Evolutionary conservation across 2,888 invertebrate genomes (phyloP), one percentile per base, ranked within the genome.

Genomic region (Eudasyphora cyanicolor): DNA sequence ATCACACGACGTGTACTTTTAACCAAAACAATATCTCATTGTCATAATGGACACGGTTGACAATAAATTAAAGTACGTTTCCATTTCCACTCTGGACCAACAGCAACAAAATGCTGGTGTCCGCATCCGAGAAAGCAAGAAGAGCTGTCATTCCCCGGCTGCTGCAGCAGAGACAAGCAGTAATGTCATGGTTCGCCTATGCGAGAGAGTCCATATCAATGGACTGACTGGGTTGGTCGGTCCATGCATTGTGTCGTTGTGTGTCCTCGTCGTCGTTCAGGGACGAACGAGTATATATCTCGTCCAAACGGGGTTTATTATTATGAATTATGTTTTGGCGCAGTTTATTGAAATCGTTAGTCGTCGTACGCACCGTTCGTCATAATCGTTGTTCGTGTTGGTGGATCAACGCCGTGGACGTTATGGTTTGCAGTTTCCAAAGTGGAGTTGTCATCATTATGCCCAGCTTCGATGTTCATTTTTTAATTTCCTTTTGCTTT

Each of bases 51-150:
- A 86, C 86, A 84, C 77, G 86, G 89, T 84, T 89, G 91, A 90
- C 90, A 90, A 90, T 91, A 90, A 91, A 91, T 90, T 90, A 91
- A 78, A 74, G 73, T 67, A 76, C 76, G 67, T 73, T 79, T 57
- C 38, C 42, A 51, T 67, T 64, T 64, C 45, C n/a, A n/a, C n/a
- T 62, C 35, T 54, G 35, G 21, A 76, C 2, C 60, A 45, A 21
- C 57, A 67, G 69, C 24, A 42, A 62, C 32, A 45, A 45, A 45
- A 14, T 45, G 45, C 45, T n/a, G 45, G 45, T 6, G 45, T 45
- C 45, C n/a, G 2, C 45, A 3, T 3, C 38, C 45, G 45, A 45
- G n/a, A 45, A n/a, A 38, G 38, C 38, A n/a, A n/a, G n/a, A n/a
- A 74, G 75, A 73, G 57, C 81, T 81, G 81, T 84, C 84, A 84